Evolutionary conservation across 2,797 vertebrate species (phyloP).

Genomic region (Chaenodraco wilsoni): DNA sequence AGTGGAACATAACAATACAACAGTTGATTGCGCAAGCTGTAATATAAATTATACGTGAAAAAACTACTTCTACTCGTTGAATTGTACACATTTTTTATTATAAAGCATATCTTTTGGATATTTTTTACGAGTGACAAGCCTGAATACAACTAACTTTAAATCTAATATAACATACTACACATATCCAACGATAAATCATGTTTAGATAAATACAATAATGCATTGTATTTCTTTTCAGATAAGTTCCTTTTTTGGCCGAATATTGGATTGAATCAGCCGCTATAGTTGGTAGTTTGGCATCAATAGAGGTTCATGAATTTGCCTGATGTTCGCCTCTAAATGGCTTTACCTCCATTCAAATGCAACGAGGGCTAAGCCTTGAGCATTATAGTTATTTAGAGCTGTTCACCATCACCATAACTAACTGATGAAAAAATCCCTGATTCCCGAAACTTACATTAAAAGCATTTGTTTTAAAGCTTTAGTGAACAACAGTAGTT

Average conservation of each 20-base stretch:
- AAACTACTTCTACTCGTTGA: no score
- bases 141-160: no score
- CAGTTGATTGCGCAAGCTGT: no score
- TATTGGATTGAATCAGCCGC: background rate
- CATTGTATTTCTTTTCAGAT: background rate
- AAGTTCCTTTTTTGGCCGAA: background rate
- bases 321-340: background rate
- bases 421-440: background rate
- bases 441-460: background rate
- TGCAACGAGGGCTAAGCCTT: background rate
- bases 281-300: background rate
- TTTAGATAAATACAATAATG: no score
- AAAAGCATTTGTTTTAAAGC: background rate
- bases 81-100: no score
- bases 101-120: no score
- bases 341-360: background rate
- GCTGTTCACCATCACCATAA: no score
- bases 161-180: no score
- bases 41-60: no score
- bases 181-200: no score
- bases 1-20: no score
- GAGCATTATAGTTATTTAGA: background rate
- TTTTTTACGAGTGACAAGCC: background rate
- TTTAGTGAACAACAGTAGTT: background rate
- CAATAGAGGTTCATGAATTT: background rate